Base-by-base conservation (phyloP, 1,140 invertebrate species). In the Sarcophaga bullata region DNA sequence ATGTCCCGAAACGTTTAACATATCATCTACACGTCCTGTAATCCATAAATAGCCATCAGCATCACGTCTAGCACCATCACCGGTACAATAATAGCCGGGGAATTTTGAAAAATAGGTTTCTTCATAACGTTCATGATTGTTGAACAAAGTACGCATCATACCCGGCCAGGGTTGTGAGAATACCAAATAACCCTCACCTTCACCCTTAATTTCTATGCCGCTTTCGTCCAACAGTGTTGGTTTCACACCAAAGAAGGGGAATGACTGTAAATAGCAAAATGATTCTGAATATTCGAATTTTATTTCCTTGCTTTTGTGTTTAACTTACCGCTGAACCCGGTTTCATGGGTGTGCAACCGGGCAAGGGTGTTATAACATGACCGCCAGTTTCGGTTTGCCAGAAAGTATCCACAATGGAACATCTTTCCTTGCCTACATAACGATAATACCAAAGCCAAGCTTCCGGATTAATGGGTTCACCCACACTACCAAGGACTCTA, bases 301-400 rank as follows among this genome's bases (percentile, higher is more conserved):
- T 52, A 78, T 8, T 3, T 11, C 7, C 9, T 48, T 19, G 8
- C 11, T 49, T 17, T 47, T n/a, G n/a, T 37, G 11, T 15, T 15
- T n/a, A 48, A 92, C 94, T 94, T 93, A 98, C 97, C 84, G 98
- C 98, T 82, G 98, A 97, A 80, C 98, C 98, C 6, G 98, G 98
- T 92, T 99, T 99, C 93, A 97, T 96, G 8, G 97, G 96, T 10
- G 97, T 98, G 13, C 95, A 96, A 49, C 97, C 98, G 46, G 98
- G 98, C 47, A 99, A 90, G 48, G 98, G 97, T 68, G 98, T 98
- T 3, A 99, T 93, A 2, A 99, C 96, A 91, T 97, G 96, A 3
- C 96, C 96, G 10, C 98, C 98, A 37, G 98, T 99, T 92, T 99
- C 98, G 1, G 98, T 99, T 91, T 99, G 98, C 98, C 98, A 99